Conservation (phyloP, 2,113 vertebrate genomes). For the Regulus satrapa region DNA sequence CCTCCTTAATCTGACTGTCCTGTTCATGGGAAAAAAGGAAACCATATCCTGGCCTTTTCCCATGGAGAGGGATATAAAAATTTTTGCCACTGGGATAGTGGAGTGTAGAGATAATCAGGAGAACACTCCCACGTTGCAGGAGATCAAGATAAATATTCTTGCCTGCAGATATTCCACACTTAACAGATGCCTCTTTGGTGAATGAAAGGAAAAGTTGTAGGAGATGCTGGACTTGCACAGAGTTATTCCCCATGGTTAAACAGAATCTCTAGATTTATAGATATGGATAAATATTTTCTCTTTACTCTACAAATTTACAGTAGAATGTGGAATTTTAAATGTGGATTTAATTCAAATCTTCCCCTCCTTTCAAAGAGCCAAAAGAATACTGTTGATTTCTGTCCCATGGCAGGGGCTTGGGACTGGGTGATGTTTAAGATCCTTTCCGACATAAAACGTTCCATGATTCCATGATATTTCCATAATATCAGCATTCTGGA, state of each 20-base stretch:
- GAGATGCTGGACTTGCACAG: neutral
- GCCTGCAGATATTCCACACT: neutral
- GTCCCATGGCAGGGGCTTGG: rapidly evolving
- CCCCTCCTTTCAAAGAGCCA: neutral
- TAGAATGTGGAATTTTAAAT: neutral
- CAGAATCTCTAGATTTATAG: neutral
- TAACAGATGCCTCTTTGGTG: neutral
- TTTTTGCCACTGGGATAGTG: neutral
- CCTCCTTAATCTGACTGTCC: neutral
- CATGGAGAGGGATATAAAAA: neutral
- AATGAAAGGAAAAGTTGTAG: neutral
- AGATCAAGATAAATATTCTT: neutral
- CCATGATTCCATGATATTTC: neutral
- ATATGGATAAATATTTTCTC: neutral
- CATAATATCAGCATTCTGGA: neutral
- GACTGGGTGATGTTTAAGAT: neutral
- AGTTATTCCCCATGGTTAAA: neutral
- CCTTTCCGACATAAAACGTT: neutral
- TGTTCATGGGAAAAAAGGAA: neutral
- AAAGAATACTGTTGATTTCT: neutral
- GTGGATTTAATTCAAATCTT: neutral
- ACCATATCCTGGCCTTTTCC: neutral
- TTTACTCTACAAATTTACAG: neutral
- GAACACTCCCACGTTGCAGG: neutral
- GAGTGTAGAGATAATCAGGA: neutral